Evolutionary conservation across 2,888 invertebrate species (phyloP), one percentile per base, ranked within the genome.

Genomic region (Eupithecia pulchellata): DNA sequence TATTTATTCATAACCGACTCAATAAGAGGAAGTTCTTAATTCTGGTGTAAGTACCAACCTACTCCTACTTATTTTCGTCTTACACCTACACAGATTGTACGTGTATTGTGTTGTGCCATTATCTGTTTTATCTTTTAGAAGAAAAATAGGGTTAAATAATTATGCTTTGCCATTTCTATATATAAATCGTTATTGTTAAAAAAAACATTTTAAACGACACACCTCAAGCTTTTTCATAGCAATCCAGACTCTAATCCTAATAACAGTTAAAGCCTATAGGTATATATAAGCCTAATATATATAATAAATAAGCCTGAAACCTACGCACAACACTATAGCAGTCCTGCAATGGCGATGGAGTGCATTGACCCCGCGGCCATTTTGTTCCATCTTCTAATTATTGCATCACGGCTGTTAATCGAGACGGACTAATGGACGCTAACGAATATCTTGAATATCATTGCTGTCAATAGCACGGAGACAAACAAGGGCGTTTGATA

Each of bases 331-430:
- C 74, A 75, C 52, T 52, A 52, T 79, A 75, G 72, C 66, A 69
- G 66, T 75, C 70, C 72, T 76, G 74, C 77, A 79, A 75, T 75
- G 75, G 76, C 77, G 69, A 77, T 75, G 72, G 69, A 76, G 85
- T 72, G 74, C 82, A 73, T 68, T 78, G 86, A 85, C 84, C 84
- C 76, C 75, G 76, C 83, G 75, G 91, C 90, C 92, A 92, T 91
- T 85, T 92, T 90, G 88, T 80, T 77, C 75, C 77, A 78, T 77
- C 77, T 73, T 82, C 84, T 86, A 87, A 89, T 89, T 89, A 88
- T 88, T 88, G 84, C 88, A 86, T 86, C 86, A 87, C 77, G 77
- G 77, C 47, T 75, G 77, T 71, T 78, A 78, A 78, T 75, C 69
- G 74, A 73, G 71, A 69, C 63, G 70, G 68, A 68, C 69, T 72